Evolutionary conservation across 2,888 invertebrate species (phyloP), one percentile per base, ranked within the genome.

Genomic region (Drosophila sordidula): DNA sequence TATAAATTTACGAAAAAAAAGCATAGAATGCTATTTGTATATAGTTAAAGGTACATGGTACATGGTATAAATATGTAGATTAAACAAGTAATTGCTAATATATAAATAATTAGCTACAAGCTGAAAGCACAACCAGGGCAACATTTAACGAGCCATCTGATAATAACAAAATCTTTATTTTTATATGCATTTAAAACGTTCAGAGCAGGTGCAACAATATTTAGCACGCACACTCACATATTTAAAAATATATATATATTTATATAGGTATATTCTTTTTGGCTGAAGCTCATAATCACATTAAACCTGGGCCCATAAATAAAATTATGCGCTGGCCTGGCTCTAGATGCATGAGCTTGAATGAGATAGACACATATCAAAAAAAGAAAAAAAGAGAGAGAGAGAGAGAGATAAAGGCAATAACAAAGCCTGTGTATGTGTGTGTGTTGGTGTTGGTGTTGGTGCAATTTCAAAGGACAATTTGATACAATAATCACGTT

Each of bases 401-500:
- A 45, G 18, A 42, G 14, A 45, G 39, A 29, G n/a, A 26, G 34
- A 45, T 14, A 42, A 12, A 45, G 41, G 29, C 12, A 25, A 42
- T n/a, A 51, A 29, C 26, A 29, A 39, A 29, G 22, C 42, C 29
- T 56, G 18, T 58, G 51, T 51, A 26, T 34, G 25, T 69, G 54
- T 58, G 55, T 18, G 18, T 18, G 2, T 54, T 45, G 57, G 56
- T 57, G 2, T 54, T 45, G 57, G 56, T 57, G 58, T 32, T 38
- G 68, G 57, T 63, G 74, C 55, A 50, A 75, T 86, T 63, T 86
- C 84, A 83, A 83, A 83, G 84, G 81, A 88, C 80, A 86, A 83
- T 88, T 80, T 88, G 73, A 83, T 80, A 83, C 80, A 86, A 84
- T 80, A 86, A 88, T 88, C 84, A 88, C 84, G 87, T 85, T 78